Base-by-base conservation (phyloP, 2,888 invertebrate species). In the Odiellus spinosus region DNA sequence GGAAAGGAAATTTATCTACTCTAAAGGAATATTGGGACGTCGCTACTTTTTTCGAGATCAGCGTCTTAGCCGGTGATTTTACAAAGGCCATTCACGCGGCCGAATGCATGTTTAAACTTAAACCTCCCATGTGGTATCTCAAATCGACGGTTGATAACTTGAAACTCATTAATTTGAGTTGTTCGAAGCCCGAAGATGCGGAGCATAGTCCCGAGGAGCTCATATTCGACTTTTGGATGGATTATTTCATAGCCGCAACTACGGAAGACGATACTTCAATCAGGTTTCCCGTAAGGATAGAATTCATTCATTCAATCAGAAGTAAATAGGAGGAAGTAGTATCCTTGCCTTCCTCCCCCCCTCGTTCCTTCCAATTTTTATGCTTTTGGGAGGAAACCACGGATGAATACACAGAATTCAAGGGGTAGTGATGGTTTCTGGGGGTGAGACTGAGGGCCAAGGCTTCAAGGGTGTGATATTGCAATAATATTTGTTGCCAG, bases 21-120 rank as follows among this genome's bases (percentile, higher is more conserved):
- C 71, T 98, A 17, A 82, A 82, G 58, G 95, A 98, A 64, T 98
- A 98, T 63, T 98, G 98, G 98, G 95, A 95, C 66, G 95, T 98
- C 12, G 95, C 95, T 0, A 95, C 90, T 2, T 98, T 90, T 72
- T 95, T 96, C 66, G 95, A 95, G 70, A 95, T 96, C 56, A 91
- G 91, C 41, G 95, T 98, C 0, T 71, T 98, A 26, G 93, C 93
- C 2, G 90, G 95, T 66, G 93, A 98, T 66, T 96, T 93, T 64
- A 76, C 80, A 12, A 96, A 96, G 67, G 95, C 96, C 0, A 83
- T 90, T 57, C 90, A 56, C 46, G 96, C 96, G 12, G 91, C 96
- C 0, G 68, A 70, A 51, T 69, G 68, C 57, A 74, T 74, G 74
- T 73, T 71, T 56, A 67, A 67, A 54, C 59, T 73, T 42, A 71